These are phyloP conservation scores for Sprattus sprattus DNA, from an alignment of 2,113 vertebrate species.

Conservation along the genomic window DNA sequence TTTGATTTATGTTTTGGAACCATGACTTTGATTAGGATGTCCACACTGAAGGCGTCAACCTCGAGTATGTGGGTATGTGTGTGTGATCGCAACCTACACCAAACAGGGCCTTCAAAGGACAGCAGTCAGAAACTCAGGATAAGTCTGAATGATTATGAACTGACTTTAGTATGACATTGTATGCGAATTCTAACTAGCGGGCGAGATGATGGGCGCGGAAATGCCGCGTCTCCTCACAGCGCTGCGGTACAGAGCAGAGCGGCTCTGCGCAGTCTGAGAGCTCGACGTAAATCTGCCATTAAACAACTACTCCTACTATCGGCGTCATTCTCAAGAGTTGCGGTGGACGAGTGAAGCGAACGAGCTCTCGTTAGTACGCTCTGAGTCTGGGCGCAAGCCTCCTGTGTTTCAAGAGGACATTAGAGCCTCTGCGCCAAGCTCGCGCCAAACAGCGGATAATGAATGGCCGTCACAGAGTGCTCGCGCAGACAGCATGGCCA, in stretches of 20 bases:
- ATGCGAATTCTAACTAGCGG: too few relatives aligned
- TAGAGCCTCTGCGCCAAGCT: neutral
- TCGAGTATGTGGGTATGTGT: neutral
- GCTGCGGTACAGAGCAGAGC: too few relatives aligned
- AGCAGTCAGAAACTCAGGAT: too few relatives aligned
- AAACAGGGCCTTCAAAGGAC: too few relatives aligned
- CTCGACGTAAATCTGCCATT: neutral
- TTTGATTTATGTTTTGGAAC: neutral
- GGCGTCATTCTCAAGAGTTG: neutral
- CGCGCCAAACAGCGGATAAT: constrained; percentile 15
- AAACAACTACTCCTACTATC: neutral
- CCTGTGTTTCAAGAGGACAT: neutral
- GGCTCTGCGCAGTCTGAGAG: too few relatives aligned
- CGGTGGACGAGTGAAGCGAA: neutral
- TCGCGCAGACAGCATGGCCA: neutral
- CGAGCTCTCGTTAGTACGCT: neutral
- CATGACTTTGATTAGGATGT: neutral
- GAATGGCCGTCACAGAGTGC: neutral
- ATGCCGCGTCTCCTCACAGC: too few relatives aligned
- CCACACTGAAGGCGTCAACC: too few relatives aligned
- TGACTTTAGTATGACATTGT: too few relatives aligned
- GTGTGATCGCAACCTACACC: neutral
- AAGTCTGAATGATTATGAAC: too few relatives aligned
- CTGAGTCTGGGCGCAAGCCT: neutral
- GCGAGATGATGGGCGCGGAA: too few relatives aligned